Base-by-base conservation (phyloP, 2,888 invertebrate genomes). In the Holacanthella duospinosa region DNA sequence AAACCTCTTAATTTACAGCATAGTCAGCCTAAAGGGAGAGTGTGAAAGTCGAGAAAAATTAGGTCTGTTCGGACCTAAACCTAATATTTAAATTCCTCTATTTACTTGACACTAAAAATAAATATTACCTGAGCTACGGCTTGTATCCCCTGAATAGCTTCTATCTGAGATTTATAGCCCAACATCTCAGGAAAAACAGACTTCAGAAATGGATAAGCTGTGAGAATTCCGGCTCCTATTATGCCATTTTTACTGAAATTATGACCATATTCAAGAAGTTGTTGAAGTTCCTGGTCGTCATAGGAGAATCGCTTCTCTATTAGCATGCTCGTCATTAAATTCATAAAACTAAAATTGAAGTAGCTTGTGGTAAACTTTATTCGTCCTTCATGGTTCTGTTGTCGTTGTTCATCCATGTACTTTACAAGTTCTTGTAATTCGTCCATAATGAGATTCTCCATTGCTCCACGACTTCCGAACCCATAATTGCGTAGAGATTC, bases 321-420 rank as follows among this genome's bases (percentile, higher is more conserved):
- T 1, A 60, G 36, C 24, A 60, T 25, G 26, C 55, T 60, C 60
- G 43, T 36, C 60, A 55, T 60, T 24, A 60, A n/a, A 43, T 60
- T 60, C 3, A 43, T 26, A 27, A 60, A 12, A 4, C 43, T 55
- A 2, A 25, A 27, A 21, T 55, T 29, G 43, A 60, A 60, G 19
- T 55, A 60, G 6, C 43, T 60, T 16, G 29, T 43, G 6, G 19
- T 48, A 26, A 60, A 60, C 19, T 54, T 36, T 25, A 60, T n/a
- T 6, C 26, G 3, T 27, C 60, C 60, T n/a, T 60, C n/a, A 9
- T 9, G n/a, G 36, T n/a, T n/a, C n/a, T n/a, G n/a, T n/a, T 53
- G 2, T 27, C 55, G 16, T 29, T 16, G 3, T n/a, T 26, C 55
- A 1, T 43, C 29, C 43, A 60, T 55, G 27, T 36, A 21, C 1